Evolutionary conservation across 23 tunicate genomes (phyloP).

Genomic region (Trididemnum clinides): DNA sequence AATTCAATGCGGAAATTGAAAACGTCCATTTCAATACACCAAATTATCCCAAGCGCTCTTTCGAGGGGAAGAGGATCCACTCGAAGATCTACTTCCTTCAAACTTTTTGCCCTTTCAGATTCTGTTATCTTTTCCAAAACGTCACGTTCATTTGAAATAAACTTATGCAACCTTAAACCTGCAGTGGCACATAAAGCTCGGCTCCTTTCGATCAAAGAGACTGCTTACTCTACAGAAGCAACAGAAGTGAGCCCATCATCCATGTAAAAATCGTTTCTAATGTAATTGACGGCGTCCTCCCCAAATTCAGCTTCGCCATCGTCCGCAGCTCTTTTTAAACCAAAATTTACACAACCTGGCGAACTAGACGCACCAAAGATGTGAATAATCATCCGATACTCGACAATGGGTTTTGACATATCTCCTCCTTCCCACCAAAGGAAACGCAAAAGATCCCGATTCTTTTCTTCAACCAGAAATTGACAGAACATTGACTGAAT

Average conservation of each 20-base stretch:
- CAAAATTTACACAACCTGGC: slow-evolving; percentile 22
- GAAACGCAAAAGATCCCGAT: too few relatives aligned
- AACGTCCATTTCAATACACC: slow-evolving; percentile 21
- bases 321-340: slow-evolving; percentile 11
- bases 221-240: not conserved
- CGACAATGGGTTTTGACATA: not conserved
- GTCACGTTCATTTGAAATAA: too few relatives aligned
- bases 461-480: too few relatives aligned
- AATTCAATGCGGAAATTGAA: not conserved
- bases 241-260: slow-evolving; percentile 23
- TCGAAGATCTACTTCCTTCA: not conserved
- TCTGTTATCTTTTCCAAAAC: too few relatives aligned
- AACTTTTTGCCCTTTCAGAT: too few relatives aligned
- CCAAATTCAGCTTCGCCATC: slow-evolving; percentile 20
- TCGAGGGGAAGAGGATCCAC: slow-evolving; percentile 5
- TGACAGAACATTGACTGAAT: not conserved
- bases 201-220: not conserved
- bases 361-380: slow-evolving; percentile 3
- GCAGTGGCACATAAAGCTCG: too few relatives aligned
- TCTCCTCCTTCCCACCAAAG: slow-evolving; percentile 11
- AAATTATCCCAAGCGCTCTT: slow-evolving; percentile 2
- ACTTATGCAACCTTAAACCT: too few relatives aligned
- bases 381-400: not conserved
- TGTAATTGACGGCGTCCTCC: not conserved
- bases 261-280: not conserved